These are phyloP conservation scores for Epiblema foenella DNA, from an alignment of 2,888 invertebrate genomes.

Conservation along the genomic window DNA sequence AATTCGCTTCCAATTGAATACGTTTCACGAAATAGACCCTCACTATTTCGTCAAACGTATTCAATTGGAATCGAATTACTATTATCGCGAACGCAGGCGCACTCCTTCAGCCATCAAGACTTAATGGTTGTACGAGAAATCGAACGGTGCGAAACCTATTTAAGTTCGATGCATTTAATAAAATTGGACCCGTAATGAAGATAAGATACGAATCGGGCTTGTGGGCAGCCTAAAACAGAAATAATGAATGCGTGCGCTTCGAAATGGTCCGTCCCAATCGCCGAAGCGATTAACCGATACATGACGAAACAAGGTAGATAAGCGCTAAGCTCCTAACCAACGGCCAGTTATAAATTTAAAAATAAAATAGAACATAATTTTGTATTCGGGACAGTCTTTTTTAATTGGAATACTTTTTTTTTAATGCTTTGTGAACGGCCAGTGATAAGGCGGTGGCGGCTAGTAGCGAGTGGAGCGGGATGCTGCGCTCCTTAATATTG, in stretches of 20 bases:
- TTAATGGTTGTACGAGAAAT: too few species aligned
- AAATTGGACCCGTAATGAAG: not conserved
- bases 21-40: not conserved
- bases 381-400: not conserved
- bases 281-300: not conserved
- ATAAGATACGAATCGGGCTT: too few species aligned
- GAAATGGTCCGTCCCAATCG: not conserved
- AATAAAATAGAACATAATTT: not conserved
- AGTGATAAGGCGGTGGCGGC: constrained; percentile 33
- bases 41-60: not conserved
- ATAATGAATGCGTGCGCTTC: not conserved
- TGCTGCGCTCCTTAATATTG: constrained; percentile 76
- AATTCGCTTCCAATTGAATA: constrained; percentile 4
- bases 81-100: not conserved
- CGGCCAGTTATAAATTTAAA: not conserved
- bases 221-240: not conserved
- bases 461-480: constrained; percentile 55
- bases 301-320: not conserved
- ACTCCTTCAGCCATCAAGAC: too few species aligned
- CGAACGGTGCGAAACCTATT: not conserved
- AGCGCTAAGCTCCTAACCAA: too few species aligned
- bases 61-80: constrained; percentile 1
- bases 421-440: constrained; percentile 21
- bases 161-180: not conserved
- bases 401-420: not conserved